phyloP scores from a whole-genome alignment of 2,888 invertebrate genomes.

The Dichetophora obliterata region DNA sequence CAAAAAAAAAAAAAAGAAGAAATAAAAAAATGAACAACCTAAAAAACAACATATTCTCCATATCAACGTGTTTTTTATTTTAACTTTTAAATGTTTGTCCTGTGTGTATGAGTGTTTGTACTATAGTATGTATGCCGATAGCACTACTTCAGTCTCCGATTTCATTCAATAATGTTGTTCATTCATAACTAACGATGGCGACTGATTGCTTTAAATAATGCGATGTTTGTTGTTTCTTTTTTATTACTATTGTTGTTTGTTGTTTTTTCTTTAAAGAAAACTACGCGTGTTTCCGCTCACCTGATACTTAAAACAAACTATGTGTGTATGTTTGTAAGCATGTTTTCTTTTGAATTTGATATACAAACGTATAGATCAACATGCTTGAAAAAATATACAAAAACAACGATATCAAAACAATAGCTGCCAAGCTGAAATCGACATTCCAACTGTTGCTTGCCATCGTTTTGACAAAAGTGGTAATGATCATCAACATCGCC shows the following conservation, averaged over 20 bases:
- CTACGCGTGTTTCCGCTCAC: conserved; percentile 28
- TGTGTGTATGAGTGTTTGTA: background rate
- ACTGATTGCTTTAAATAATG: background rate
- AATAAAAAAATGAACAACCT: too few species aligned
- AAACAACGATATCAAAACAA: too few species aligned
- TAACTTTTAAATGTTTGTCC: background rate
- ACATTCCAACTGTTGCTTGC: too few species aligned
- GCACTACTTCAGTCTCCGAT: background rate
- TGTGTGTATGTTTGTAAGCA: too few species aligned
- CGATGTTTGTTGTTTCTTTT: background rate
- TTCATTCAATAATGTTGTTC: conserved; percentile 21
- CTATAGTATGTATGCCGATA: background rate
- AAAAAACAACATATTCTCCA: background rate
- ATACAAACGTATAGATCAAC: too few species aligned
- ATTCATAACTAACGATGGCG: conserved; percentile 11
- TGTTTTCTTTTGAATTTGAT: background rate
- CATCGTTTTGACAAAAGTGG: too few species aligned
- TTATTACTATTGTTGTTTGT: background rate
- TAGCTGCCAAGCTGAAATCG: too few species aligned
- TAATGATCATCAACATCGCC: too few species aligned
- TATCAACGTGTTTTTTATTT: background rate
- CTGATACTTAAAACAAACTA: background rate
- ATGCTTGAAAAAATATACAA: too few species aligned
- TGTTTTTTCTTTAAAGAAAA: background rate
- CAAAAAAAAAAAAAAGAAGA: background rate